These are phyloP conservation scores for Sitta carolinensis DNA, from an alignment of 2,797 vertebrate genomes.

Conservation along the genomic window DNA sequence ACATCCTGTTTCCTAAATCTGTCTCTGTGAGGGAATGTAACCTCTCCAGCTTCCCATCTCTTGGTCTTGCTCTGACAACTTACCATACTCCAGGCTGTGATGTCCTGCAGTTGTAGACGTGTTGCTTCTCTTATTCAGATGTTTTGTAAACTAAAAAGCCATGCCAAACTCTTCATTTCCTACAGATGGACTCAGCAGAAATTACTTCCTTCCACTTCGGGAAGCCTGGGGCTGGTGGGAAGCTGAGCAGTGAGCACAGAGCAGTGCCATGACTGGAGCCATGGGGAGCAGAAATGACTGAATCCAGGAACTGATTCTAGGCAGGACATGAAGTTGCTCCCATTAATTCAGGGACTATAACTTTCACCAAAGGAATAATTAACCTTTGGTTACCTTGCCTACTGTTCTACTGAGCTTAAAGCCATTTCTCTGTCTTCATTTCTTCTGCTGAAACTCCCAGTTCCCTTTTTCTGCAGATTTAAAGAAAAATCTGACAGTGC, in stretches of 20 bases:
- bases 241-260: background rate
- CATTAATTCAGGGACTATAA: background rate
- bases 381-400: constrained; percentile 4
- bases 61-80: background rate
- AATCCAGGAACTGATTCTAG: background rate
- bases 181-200: background rate
- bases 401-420: constrained; percentile 5
- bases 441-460: background rate
- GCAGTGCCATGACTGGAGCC: background rate
- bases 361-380: background rate
- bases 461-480: background rate
- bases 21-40: background rate
- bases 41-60: background rate
- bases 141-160: background rate
- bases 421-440: background rate
- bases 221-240: background rate
- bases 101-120: background rate
- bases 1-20: background rate
- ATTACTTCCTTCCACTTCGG: background rate
- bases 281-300: background rate
- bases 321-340: background rate
- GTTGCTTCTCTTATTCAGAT: background rate
- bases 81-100: background rate
- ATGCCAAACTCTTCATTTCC: background rate
- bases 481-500: background rate